A percentile compares a stretch with the other conserved stretches of the same genome.
Conservation (phyloP, 2,888 invertebrate genomes). For the Mimachlamys varia region DNA sequence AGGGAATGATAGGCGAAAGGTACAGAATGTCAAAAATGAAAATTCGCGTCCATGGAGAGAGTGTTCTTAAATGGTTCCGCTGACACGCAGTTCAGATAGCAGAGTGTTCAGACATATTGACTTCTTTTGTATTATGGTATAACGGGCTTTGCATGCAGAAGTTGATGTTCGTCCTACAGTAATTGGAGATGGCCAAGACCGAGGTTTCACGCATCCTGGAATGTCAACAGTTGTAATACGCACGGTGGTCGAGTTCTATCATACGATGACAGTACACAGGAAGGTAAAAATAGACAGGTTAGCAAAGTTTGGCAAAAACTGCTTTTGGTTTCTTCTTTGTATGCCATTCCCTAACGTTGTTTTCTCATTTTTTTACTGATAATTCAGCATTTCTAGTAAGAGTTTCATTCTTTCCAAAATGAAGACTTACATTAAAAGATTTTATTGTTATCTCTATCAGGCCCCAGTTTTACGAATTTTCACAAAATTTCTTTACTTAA, state of each 20-base stretch:
- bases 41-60: not conserved
- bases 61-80: not conserved
- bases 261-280: not conserved
- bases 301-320: too few species aligned
- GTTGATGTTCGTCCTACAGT: too few species aligned
- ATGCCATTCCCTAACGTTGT: not conserved
- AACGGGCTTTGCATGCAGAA: too few species aligned
- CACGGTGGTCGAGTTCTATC: not conserved
- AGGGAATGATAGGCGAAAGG: not conserved
- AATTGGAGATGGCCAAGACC: not conserved
- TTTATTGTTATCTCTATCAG: too few species aligned
- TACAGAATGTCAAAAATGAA: not conserved
- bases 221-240: not conserved
- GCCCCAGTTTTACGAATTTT: too few species aligned
- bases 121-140: not conserved
- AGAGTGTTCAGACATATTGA: not conserved
- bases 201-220: not conserved
- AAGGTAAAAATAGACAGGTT: not conserved
- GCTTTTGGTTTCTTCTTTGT: not conserved
- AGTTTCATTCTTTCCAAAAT: too few species aligned
- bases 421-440: too few species aligned
- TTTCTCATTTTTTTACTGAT: too few species aligned
- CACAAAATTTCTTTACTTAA: too few species aligned
- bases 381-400: too few species aligned
- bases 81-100: not conserved